Evolutionary conservation across 2,113 vertebrate genomes (phyloP).

Genomic region (Sylvilagus bachmani): DNA sequence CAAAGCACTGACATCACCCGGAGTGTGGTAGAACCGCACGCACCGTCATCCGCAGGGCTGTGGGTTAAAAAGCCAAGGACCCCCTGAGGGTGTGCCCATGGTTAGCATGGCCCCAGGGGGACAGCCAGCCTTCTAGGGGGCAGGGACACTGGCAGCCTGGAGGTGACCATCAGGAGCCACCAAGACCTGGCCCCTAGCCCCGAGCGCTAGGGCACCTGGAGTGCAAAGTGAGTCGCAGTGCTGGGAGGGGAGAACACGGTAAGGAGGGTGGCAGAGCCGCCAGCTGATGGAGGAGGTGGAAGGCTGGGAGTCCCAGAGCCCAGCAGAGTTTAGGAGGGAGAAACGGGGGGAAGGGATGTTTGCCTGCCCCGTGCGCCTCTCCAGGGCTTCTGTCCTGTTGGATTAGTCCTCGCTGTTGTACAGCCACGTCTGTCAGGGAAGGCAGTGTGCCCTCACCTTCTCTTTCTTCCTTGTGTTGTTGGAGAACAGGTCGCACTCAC

Average conservation of each 20-base stretch:
- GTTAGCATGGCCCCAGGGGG: not conserved
- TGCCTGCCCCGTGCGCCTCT: not conserved
- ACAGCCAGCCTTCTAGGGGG: too few relatives aligned
- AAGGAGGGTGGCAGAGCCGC: not conserved
- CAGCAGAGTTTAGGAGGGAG: not conserved
- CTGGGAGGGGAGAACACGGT: not conserved
- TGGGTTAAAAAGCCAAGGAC: not conserved
- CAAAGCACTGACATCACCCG: not conserved
- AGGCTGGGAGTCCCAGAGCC: not conserved
- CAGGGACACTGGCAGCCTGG: not conserved
- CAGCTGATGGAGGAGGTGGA: not conserved
- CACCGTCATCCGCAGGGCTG: too few relatives aligned
- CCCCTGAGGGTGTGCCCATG: not conserved
- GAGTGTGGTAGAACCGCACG: not conserved
- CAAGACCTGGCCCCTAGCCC: not conserved
- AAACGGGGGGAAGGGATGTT: not conserved
- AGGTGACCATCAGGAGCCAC: not conserved
- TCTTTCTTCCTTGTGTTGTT: not conserved
- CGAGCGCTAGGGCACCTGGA: not conserved
- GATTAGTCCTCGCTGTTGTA: not conserved
- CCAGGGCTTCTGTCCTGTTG: too few relatives aligned
- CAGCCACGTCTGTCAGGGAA: not conserved
- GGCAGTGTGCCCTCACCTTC: too few relatives aligned
- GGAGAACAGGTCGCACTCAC: not conserved
- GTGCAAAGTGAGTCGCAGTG: not conserved